Conservation (phyloP, 1,140 invertebrate species). For the Macrobrachium nipponense region DNA sequence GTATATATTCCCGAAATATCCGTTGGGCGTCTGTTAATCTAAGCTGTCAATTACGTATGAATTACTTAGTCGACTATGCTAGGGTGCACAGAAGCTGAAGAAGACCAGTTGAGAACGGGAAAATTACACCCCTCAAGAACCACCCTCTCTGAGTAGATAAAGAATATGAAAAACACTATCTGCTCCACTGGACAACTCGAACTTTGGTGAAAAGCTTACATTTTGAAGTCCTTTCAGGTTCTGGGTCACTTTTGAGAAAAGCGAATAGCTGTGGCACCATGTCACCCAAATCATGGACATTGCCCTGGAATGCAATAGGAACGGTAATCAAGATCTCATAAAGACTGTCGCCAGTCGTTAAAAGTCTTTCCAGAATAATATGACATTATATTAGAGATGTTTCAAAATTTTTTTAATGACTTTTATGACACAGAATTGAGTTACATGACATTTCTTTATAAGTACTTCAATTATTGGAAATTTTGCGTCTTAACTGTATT, state of each 20-base stretch:
- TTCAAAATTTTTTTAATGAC: too few relatives aligned
- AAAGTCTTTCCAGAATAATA: not conserved
- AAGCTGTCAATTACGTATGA: too few relatives aligned
- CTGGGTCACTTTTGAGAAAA: not conserved
- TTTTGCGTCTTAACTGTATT: too few relatives aligned
- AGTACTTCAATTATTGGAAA: too few relatives aligned
- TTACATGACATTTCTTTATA: too few relatives aligned
- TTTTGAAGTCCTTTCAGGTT: conserved; percentile 14
- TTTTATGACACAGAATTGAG: too few relatives aligned
- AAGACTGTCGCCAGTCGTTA: not conserved
- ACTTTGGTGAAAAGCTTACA: not conserved
- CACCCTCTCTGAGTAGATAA: not conserved
- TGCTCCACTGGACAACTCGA: too few relatives aligned
- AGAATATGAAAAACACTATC: not conserved
- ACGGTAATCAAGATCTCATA: not conserved
- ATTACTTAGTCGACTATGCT: too few relatives aligned
- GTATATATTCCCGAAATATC: too few relatives aligned
- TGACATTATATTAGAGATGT: not conserved
- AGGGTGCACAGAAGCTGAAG: too few relatives aligned
- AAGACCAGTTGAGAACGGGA: not conserved
- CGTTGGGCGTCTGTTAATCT: too few relatives aligned
- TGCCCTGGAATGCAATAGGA: conserved; percentile 1
- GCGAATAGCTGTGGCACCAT: conserved; percentile 33
- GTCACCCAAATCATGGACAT: conserved; percentile 45
- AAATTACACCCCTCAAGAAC: not conserved